Evolutionary conservation across 2,113 vertebrate species (phyloP).

Genomic region (Salvelinus alpinus): DNA sequence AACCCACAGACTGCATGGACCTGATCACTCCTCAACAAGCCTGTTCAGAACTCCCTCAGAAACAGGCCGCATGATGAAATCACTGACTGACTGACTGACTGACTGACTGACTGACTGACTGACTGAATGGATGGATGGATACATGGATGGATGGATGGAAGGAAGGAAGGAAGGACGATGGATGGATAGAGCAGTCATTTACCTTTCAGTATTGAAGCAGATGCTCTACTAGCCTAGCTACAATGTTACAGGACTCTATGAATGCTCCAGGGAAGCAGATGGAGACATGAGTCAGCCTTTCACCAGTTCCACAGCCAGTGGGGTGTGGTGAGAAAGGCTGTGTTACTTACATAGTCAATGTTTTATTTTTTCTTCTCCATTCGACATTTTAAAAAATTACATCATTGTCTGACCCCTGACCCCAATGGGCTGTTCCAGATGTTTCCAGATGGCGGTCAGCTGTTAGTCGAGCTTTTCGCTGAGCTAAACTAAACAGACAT

Average conservation of each 20-base stretch:
- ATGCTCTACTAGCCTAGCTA: too few species aligned
- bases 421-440: conserved; percentile 58
- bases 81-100: not conserved
- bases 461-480: conserved; percentile 19
- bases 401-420: conserved; percentile 60
- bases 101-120: too few species aligned
- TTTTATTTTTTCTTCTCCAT: conserved; percentile 21
- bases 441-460: conserved; percentile 30
- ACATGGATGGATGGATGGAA: too few species aligned
- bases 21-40: conserved; percentile 22
- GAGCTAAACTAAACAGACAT: conserved; percentile 40
- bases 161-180: too few species aligned
- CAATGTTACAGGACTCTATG: too few species aligned
- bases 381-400: conserved; percentile 61
- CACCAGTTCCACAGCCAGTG: not conserved
- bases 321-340: not conserved
- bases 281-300: not conserved
- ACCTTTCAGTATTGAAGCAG: not conserved
- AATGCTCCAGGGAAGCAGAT: too few species aligned
- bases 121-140: too few species aligned
- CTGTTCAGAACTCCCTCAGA: not conserved
- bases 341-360: not conserved
- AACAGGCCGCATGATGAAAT: not conserved
- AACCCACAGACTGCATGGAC: not conserved
- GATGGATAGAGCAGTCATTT: not conserved